Evolutionary conservation across 1,140 invertebrate species (phyloP).

Genomic region (Bombyx mandarina): DNA sequence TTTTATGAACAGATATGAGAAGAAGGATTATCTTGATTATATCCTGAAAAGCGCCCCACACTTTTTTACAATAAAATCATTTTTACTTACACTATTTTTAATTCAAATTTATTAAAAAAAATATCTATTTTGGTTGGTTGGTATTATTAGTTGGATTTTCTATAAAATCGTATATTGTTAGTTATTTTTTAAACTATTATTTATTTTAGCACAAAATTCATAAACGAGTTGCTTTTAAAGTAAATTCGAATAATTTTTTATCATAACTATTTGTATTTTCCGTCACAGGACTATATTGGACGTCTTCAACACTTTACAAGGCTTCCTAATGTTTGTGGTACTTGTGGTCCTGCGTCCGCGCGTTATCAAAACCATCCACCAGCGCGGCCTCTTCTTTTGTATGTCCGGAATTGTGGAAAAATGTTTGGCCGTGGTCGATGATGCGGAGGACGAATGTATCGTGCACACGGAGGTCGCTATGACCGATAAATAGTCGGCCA

Average conservation of each 20-base stretch:
- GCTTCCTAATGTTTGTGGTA: conserved; percentile 74
- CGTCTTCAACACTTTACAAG: conserved; percentile 73
- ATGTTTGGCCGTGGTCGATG: conserved; percentile 22
- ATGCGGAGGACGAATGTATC: conserved; percentile 29
- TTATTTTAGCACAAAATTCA: too few relatives aligned
- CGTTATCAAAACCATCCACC: conserved; percentile 67
- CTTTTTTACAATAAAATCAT: too few relatives aligned
- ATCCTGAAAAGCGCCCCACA: too few relatives aligned
- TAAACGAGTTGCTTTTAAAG: too few relatives aligned
- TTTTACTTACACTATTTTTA: too few relatives aligned
- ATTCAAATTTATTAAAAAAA: too few relatives aligned
- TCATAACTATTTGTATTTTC: background rate
- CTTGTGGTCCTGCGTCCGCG: conserved; percentile 72
- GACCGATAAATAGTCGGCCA: conserved; percentile 14
- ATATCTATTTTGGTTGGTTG: too few relatives aligned
- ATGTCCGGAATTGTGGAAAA: conserved; percentile 20
- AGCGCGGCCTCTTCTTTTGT: conserved; percentile 31
- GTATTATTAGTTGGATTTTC: too few relatives aligned
- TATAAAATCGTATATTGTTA: too few relatives aligned
- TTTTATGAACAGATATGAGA: too few relatives aligned
- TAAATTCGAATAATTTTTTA: background rate
- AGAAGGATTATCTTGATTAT: too few relatives aligned
- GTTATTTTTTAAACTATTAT: too few relatives aligned
- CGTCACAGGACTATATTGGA: conserved; percentile 72
- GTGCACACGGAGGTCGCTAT: conserved; percentile 29